Evolutionary conservation across 2,888 invertebrate species (phyloP), one percentile per base, ranked within the genome.

Genomic region (Catonia carolina): DNA sequence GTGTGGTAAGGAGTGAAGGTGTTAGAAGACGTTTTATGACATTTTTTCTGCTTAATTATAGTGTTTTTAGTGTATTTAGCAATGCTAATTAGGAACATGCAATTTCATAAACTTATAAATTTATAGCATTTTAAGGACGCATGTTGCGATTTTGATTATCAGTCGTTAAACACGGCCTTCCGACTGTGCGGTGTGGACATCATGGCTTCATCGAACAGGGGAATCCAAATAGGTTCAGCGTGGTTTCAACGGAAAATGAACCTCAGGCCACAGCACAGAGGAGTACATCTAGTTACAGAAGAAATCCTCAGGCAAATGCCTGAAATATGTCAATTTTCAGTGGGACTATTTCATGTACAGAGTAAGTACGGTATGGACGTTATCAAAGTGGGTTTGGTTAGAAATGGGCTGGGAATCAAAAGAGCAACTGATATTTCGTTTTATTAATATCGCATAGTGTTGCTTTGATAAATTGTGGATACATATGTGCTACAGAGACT

Each of bases 221-320:
- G 90, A 76, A 86, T 93, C 77, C 92, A 92, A 82, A 89, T 89
- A 74, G 93, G 93, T 77, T 90, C 92, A 75, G 93, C 94, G 78
- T 97, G 96, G 96, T 93, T 93, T 82, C 96, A 97, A 80, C 87
- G 90, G 77, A 94, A 94, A 81, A 87, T 97, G 75, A 91, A 92
- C 78, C 83, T 97, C 75, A 83, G 93, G 75, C 92, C 95, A 70
- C 94, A 94, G 77, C 93, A 93, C 77, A 83, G 96, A 73, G 96
- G 96, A 71, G 94, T 96, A 73, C 96, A 97, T 80, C 83, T 96
- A 70, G 92, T 97, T 69, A 94, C 95, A 65, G 95, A 97, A 76
- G 95, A 96, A 80, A 92, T 97, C 71, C 81, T 93, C 64, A 84
- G 90, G 78, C 90, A 92, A 79, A 85, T 93, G 77, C 94, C 95